Percentiles rank a stretch among this genome's conserved stretches.
Conservation (phyloP, 1,140 invertebrate genomes). For the Ips nitidus region DNA sequence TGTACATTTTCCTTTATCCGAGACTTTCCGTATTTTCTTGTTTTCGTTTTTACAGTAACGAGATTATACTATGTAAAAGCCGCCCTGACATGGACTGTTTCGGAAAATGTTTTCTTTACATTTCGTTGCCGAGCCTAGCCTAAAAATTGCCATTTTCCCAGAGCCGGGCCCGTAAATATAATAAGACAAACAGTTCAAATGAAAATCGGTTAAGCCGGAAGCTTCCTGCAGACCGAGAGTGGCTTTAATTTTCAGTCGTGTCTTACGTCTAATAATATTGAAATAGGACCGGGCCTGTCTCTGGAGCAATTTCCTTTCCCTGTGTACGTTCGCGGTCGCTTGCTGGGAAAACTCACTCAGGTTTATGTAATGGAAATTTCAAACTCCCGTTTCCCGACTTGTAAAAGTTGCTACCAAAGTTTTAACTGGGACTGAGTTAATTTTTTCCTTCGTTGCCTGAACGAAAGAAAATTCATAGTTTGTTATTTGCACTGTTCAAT, state of each 20-base stretch:
- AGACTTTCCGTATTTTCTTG: constrained; percentile 33
- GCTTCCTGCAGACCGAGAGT: constrained; percentile 9
- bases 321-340: constrained; percentile 2
- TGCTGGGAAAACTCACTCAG: constrained; percentile 11
- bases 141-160: constrained; percentile 5
- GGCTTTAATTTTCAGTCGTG: constrained; percentile 18
- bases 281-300: constrained; percentile 6
- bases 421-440: constrained; percentile 2
- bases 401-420: constrained; percentile 2
- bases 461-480: too few relatives aligned
- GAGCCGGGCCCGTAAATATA: constrained; percentile 1
- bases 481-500: not conserved
- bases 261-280: constrained; percentile 16
- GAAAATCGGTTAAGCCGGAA: constrained; percentile 4
- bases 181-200: constrained; percentile 3
- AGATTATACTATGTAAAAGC: constrained; percentile 32
- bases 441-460: not conserved
- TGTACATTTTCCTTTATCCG: constrained; percentile 28
- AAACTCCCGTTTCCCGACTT: constrained; percentile 2
- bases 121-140: not conserved
- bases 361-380: constrained; percentile 6
- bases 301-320: constrained; percentile 13
- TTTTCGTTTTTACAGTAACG: constrained; percentile 36
- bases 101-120: constrained; percentile 33
- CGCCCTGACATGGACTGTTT: constrained; percentile 24